Evolutionary conservation across 2,113 vertebrate species (phyloP).

Genomic region (Urocitellus parryii): DNA sequence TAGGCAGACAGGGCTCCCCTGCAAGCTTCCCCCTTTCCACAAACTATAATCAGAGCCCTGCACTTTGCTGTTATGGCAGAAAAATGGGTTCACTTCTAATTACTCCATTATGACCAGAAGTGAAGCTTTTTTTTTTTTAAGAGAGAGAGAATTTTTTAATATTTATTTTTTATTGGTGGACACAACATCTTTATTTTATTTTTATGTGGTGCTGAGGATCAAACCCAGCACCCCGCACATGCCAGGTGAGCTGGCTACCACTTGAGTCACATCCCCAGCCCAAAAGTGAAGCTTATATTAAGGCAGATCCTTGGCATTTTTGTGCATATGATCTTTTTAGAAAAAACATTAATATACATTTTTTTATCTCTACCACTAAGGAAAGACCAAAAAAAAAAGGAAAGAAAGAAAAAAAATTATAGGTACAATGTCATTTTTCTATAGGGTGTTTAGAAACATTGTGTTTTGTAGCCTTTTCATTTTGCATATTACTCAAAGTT

Average conservation of each 20-base stretch:
- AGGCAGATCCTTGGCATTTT: slow-evolving; percentile 71
- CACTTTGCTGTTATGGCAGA: background rate
- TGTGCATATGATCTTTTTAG: slow-evolving; percentile 76
- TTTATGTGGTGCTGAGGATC: too few relatives aligned
- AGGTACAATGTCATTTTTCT: slow-evolving; percentile 21
- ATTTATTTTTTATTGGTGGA: too few relatives aligned
- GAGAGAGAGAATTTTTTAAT: too few relatives aligned
- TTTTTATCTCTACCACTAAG: slow-evolving; percentile 63
- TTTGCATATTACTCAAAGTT: slow-evolving; percentile 48
- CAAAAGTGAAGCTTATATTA: background rate
- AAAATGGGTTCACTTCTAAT: background rate
- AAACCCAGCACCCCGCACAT: too few relatives aligned
- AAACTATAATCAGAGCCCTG: background rate
- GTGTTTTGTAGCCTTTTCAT: slow-evolving; percentile 12
- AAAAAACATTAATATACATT: slow-evolving; percentile 58
- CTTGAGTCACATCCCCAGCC: too few relatives aligned
- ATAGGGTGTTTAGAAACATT: slow-evolving; percentile 1
- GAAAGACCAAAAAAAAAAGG: background rate
- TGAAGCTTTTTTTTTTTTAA: background rate
- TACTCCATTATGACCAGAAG: background rate
- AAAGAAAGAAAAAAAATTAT: slow-evolving; percentile 33
- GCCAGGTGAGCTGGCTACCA: too few relatives aligned
- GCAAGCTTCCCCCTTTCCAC: background rate
- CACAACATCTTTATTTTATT: background rate
- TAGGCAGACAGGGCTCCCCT: background rate